Evolutionary conservation across 1,140 invertebrate species (phyloP).

Genomic region (Aphaenogaster floridana): DNA sequence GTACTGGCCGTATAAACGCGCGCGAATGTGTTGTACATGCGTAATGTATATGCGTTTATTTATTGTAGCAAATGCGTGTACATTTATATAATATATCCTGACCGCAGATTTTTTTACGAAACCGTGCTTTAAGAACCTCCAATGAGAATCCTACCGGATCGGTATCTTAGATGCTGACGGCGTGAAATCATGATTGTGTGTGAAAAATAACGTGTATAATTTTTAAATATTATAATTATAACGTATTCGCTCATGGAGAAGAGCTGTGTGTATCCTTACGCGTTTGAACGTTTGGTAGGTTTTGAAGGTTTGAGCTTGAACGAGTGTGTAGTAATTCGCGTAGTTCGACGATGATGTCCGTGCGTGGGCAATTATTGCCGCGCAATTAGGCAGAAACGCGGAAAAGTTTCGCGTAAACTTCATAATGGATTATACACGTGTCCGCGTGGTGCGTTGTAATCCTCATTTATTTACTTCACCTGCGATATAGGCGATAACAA

Average conservation of each 20-base stretch:
- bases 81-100: constrained; percentile 35
- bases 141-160: constrained; percentile 6
- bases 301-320: constrained; percentile 52
- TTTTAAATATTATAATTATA: constrained; percentile 40
- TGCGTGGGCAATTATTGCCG: constrained; percentile 64
- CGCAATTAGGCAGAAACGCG: constrained; percentile 56
- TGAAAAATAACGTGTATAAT: constrained; percentile 23
- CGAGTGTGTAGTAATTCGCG: constrained; percentile 29
- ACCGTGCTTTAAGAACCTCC: not conserved
- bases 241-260: not conserved
- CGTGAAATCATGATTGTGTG: not conserved
- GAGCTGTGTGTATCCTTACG: constrained; percentile 25
- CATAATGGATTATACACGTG: constrained; percentile 46
- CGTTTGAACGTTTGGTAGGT: constrained; percentile 7
- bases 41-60: constrained; percentile 21
- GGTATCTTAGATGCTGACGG: constrained; percentile 12
- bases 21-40: not conserved
- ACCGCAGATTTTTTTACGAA: constrained; percentile 25
- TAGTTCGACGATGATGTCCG: constrained; percentile 36
- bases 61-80: constrained; percentile 32
- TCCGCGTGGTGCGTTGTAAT: constrained; percentile 24
- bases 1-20: constrained; percentile 23
- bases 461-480: constrained; percentile 42
- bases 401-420: constrained; percentile 58
- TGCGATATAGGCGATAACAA: constrained; percentile 50